Percentiles rank a stretch among this genome's conserved stretches.
Conservation (phyloP, 2,888 invertebrate genomes). For the Incurvaria masculella region DNA sequence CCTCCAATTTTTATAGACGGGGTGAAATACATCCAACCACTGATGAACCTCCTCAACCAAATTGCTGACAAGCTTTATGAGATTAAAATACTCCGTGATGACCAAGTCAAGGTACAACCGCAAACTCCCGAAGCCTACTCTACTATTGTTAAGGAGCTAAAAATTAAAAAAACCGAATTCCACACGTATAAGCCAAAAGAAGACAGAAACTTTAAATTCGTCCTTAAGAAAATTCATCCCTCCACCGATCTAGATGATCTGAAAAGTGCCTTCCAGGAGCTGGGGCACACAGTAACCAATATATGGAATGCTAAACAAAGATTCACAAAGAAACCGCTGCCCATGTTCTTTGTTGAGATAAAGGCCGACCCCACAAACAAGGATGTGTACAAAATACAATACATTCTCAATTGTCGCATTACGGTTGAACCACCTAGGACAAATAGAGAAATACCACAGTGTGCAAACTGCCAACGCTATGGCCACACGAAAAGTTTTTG, state of each 20-base stretch:
- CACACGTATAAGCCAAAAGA: background rate
- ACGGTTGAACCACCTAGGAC: constrained; percentile 16
- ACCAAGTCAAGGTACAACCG: background rate
- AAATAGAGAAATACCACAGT: constrained; percentile 15
- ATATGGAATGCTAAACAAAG: background rate
- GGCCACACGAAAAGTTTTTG: constrained; percentile 18
- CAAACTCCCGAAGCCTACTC: background rate
- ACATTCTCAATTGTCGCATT: constrained; percentile 6
- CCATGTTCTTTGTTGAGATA: background rate
- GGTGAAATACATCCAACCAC: background rate
- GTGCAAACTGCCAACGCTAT: constrained; percentile 18
- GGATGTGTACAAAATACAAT: background rate
- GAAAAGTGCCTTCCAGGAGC: background rate
- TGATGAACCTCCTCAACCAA: background rate
- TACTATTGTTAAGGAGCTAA: background rate
- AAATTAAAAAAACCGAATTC: background rate
- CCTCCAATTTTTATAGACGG: background rate
- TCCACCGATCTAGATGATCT: background rate
- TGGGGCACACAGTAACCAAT: background rate
- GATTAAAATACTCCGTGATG: background rate
- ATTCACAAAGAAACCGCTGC: background rate
- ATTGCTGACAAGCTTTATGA: background rate
- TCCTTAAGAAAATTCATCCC: background rate
- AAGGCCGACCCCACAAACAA: background rate
- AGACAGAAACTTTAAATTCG: background rate